Percentiles rank a stretch among this genome's conserved stretches.
Evolutionary conservation across 2,888 invertebrate genomes (phyloP).

Genomic region (Drymonia ruficornis): DNA sequence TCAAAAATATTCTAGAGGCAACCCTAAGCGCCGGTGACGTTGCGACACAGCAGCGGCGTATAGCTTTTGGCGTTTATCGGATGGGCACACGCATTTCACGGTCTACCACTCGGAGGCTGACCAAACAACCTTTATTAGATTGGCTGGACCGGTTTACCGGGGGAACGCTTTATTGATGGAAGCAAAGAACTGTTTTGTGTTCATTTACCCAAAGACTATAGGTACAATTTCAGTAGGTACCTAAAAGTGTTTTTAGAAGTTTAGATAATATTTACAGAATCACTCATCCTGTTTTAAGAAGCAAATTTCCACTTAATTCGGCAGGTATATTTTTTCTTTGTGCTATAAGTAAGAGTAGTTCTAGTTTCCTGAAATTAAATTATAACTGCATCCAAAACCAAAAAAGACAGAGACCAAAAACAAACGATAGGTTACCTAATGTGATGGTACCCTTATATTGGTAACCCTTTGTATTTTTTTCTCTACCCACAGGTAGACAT

Average conservation of each 20-base stretch:
- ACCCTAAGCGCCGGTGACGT: constrained; percentile 21
- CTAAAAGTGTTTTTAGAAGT: too few relatives aligned
- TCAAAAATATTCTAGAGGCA: not conserved
- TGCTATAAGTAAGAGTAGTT: too few relatives aligned
- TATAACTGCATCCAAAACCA: too few relatives aligned
- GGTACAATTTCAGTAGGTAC: too few relatives aligned
- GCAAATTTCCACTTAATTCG: too few relatives aligned
- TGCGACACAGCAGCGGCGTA: constrained; percentile 37
- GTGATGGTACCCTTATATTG: not conserved
- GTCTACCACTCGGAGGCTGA: constrained; percentile 39
- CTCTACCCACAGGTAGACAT: not conserved
- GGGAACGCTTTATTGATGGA: constrained; percentile 19
- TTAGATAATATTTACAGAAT: too few relatives aligned
- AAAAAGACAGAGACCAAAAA: too few relatives aligned
- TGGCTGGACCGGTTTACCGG: constrained; percentile 9
- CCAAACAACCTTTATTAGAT: constrained; percentile 42
- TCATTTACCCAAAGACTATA: not conserved
- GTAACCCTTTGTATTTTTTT: not conserved
- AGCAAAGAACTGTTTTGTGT: not conserved
- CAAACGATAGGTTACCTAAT: too few relatives aligned
- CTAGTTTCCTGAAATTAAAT: too few relatives aligned
- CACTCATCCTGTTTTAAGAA: too few relatives aligned
- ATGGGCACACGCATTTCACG: constrained; percentile 52
- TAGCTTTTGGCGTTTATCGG: constrained; percentile 54
- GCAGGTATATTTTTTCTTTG: too few relatives aligned